Conservation (phyloP, 1,140 invertebrate species). For the Mercenaria mercenaria region DNA sequence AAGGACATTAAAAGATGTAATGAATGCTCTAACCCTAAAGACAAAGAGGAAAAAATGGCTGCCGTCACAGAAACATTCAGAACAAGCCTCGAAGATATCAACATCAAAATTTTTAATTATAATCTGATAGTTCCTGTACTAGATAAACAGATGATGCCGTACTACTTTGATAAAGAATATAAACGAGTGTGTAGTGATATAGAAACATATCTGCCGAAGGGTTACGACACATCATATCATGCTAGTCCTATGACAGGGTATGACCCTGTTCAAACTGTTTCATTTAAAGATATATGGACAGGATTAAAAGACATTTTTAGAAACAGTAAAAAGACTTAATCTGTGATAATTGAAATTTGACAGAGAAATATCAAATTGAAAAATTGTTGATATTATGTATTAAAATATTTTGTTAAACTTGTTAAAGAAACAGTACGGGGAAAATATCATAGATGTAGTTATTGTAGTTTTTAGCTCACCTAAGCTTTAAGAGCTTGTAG, state of each 20-base stretch:
- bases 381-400: no score
- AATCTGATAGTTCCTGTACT: slow-evolving; percentile 58
- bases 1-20: slow-evolving; percentile 9
- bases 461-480: no score
- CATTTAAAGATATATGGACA: neutral
- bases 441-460: no score
- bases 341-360: neutral
- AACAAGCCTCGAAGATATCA: slow-evolving; percentile 37
- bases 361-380: no score
- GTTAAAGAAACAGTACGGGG: no score
- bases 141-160: slow-evolving; percentile 57
- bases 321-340: neutral
- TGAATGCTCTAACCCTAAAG: neutral
- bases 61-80: slow-evolving; percentile 15
- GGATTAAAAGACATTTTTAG: neutral
- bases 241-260: neutral
- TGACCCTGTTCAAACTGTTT: neutral
- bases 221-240: neutral
- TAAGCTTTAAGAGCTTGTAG: no score
- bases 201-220: slow-evolving; percentile 36
- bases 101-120: slow-evolving; percentile 22
- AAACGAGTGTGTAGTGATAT: slow-evolving; percentile 31
- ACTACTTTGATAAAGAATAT: slow-evolving; percentile 51
- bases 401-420: no score
- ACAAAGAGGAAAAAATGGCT: neutral